Evolutionary conservation across 92 coral and sea anemone genomes (phyloP).

Genomic region (Umimayanthus kanabou): DNA sequence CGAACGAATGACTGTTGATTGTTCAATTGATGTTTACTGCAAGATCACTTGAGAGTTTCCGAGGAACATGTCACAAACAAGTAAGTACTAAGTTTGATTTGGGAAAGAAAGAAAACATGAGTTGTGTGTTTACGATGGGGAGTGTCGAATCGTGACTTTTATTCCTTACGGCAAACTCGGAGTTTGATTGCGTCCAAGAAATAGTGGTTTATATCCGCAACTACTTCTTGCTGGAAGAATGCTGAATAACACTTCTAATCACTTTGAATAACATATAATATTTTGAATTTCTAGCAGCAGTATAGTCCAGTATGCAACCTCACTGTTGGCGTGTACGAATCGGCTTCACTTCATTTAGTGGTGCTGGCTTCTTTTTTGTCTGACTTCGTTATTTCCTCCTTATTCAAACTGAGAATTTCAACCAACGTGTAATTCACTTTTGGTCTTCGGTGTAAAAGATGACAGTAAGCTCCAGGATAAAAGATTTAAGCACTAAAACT

Average conservation of each 20-base stretch:
- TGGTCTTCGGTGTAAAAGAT: not conserved
- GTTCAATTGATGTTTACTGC: conserved; percentile 22
- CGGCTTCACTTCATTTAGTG: not conserved
- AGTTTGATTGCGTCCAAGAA: not conserved
- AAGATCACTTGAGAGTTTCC: conserved; percentile 29
- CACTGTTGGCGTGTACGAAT: not conserved
- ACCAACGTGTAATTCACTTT: not conserved
- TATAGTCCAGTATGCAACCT: not conserved
- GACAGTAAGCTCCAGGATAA: not conserved
- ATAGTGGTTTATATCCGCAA: not conserved
- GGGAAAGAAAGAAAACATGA: not conserved
- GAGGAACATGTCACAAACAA: conserved; percentile 26
- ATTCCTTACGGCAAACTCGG: not conserved
- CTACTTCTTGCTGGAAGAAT: not conserved
- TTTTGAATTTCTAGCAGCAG: not conserved
- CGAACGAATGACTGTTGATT: conserved; percentile 18
- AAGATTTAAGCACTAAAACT: not conserved
- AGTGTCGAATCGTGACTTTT: conserved; percentile 20
- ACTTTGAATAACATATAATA: not conserved
- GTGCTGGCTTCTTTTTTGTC: conserved; percentile 12
- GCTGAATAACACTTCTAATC: not conserved
- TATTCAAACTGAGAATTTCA: not conserved
- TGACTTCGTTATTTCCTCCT: conserved; percentile 15
- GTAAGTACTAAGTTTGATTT: not conserved
- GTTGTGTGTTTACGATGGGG: conserved; percentile 19